A percentile compares a stretch with the other conserved stretches of the same genome.
These are phyloP conservation scores for Phalanger gymnotis DNA, from an alignment of 2,797 vertebrate species.

Conservation along the genomic window DNA sequence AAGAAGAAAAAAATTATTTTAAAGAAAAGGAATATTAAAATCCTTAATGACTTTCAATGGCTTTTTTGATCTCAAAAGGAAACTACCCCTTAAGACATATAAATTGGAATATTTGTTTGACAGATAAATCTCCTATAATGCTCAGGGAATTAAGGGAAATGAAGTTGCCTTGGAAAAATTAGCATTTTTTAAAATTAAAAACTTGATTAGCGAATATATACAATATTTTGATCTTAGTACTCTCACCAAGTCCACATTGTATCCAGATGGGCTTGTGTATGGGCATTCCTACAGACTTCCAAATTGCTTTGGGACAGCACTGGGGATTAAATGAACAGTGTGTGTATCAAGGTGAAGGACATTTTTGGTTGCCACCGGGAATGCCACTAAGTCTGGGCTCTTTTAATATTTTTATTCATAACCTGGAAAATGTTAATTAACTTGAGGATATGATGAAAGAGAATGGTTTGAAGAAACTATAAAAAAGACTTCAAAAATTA, in stretches of 20 bases:
- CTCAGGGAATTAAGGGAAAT: not conserved
- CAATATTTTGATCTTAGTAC: not conserved
- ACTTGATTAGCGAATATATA: not conserved
- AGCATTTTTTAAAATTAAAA: not conserved
- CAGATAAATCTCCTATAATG: not conserved
- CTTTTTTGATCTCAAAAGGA: not conserved
- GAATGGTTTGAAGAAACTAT: not conserved
- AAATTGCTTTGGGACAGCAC: not conserved
- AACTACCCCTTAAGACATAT: not conserved
- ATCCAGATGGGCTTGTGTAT: not conserved
- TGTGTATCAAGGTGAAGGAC: not conserved
- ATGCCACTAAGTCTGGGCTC: not conserved
- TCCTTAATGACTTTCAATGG: not conserved
- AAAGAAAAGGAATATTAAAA: not conserved
- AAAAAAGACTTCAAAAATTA: not conserved
- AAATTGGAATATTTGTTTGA: not conserved
- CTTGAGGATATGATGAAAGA: not conserved
- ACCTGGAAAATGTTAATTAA: not conserved
- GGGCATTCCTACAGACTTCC: not conserved
- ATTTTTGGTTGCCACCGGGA: not conserved
- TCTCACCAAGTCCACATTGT: not conserved
- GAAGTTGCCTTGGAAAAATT: not conserved
- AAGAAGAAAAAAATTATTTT: not conserved
- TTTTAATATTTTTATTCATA: not conserved
- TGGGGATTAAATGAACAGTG: not conserved